phyloP scores from a whole-genome alignment of 1,140 invertebrate species.

The Tetramorium parvispinum region DNA sequence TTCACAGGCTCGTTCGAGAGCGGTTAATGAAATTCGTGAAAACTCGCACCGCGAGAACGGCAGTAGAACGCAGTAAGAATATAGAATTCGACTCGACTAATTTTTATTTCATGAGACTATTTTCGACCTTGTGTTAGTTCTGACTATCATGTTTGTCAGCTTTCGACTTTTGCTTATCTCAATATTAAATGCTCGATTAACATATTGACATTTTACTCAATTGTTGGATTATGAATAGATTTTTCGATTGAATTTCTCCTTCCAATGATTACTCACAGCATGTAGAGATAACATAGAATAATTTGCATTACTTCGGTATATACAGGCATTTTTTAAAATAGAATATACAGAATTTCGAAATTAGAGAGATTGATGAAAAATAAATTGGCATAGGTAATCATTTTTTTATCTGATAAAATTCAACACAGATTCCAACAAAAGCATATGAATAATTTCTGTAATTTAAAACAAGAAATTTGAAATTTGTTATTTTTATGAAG shows the following conservation, averaged over 20 bases:
- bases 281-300: neutral
- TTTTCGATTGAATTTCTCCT: neutral
- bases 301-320: too few species aligned
- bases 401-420: too few species aligned
- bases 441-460: too few species aligned
- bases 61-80: neutral
- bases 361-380: too few species aligned
- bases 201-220: neutral
- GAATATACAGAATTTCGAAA: too few species aligned
- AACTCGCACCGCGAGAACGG: neutral
- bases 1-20: neutral
- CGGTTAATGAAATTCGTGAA: conserved; percentile 18
- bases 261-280: neutral
- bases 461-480: too few species aligned
- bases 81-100: neutral
- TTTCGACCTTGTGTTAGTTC: neutral
- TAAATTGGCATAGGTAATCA: too few species aligned
- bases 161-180: neutral
- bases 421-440: too few species aligned
- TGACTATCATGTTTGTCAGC: neutral
- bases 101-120: neutral
- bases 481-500: too few species aligned
- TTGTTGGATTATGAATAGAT: neutral
- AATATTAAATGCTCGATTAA: neutral
- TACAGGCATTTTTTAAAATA: too few species aligned